These are phyloP conservation scores for Micromesistius poutassou DNA, from an alignment of 2,797 vertebrate species.

Conservation along the genomic window DNA sequence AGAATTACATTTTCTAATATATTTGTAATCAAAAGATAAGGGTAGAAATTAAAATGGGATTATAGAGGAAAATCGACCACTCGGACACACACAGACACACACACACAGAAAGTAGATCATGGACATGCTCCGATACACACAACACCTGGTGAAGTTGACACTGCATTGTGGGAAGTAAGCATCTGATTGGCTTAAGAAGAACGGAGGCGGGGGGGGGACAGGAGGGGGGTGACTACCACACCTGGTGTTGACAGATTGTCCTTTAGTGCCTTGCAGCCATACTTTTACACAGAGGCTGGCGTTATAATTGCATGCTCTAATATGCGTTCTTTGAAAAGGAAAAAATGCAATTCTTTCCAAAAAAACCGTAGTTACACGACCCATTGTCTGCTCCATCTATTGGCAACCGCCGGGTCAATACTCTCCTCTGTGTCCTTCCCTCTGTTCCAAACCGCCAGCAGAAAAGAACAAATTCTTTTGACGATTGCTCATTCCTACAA, in stretches of 20 bases:
- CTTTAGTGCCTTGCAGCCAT: constrained; percentile 39
- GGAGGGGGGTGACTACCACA: constrained; percentile 24
- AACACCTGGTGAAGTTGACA: constrained; percentile 67
- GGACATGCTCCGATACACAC: constrained; percentile 52
- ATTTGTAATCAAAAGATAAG: too few relatives aligned
- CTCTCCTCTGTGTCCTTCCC: constrained; percentile 29
- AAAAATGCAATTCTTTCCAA: background rate
- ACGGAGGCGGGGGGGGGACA: constrained; percentile 17
- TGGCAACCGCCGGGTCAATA: constrained; percentile 30
- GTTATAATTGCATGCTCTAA: constrained; percentile 25
- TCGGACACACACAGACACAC: background rate
- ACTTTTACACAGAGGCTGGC: constrained; percentile 22
- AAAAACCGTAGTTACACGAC: constrained; percentile 36
- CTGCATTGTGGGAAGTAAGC: constrained; percentile 46
- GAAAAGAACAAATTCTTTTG: constrained; percentile 38
- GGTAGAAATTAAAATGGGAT: too few relatives aligned
- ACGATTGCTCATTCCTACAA: constrained; percentile 37
- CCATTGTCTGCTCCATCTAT: constrained; percentile 42
- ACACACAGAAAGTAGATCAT: constrained; percentile 11
- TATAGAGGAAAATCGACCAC: background rate
- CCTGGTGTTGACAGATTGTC: constrained; percentile 54
- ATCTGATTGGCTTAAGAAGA: constrained; percentile 44
- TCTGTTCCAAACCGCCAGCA: constrained; percentile 16
- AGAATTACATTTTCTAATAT: too few relatives aligned
- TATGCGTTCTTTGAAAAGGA: background rate